Conservation (phyloP, 2,888 invertebrate species). For the Dolomedes plantarius region DNA sequence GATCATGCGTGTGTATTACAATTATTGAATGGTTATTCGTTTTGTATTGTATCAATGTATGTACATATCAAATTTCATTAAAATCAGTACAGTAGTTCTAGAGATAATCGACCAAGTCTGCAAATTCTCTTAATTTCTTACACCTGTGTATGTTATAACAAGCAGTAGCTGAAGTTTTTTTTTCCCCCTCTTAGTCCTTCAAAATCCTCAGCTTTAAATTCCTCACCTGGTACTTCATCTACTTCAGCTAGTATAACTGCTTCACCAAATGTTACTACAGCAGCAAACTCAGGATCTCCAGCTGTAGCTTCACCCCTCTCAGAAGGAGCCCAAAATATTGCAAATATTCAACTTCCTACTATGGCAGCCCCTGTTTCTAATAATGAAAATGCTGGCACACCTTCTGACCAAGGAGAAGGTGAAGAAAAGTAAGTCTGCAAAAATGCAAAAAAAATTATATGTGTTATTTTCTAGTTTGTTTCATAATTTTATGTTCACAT, state of each 20-base stretch:
- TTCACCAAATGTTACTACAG: conserved; percentile 23
- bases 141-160: too few relatives aligned
- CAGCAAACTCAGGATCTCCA: conserved; percentile 24
- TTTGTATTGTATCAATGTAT: too few relatives aligned
- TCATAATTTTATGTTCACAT: too few relatives aligned
- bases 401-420: conserved; percentile 54
- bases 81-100: too few relatives aligned
- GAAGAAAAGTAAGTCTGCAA: conserved; percentile 60
- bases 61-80: too few relatives aligned
- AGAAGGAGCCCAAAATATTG: conserved; percentile 49
- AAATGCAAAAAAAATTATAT: too few relatives aligned
- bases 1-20: too few relatives aligned
- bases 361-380: conserved; percentile 30
- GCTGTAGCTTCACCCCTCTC: conserved; percentile 50
- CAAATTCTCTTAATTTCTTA: too few relatives aligned
- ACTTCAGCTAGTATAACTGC: not conserved
- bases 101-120: too few relatives aligned
- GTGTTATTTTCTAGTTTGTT: too few relatives aligned
- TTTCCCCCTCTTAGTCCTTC: not conserved
- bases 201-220: not conserved
- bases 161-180: too few relatives aligned
- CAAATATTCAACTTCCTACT: conserved; percentile 72
- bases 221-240: conserved; percentile 15
- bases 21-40: too few relatives aligned
- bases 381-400: conserved; percentile 37